phyloP scores from a whole-genome alignment of 1,140 invertebrate genomes.

The Caenorhabditis latens region DNA sequence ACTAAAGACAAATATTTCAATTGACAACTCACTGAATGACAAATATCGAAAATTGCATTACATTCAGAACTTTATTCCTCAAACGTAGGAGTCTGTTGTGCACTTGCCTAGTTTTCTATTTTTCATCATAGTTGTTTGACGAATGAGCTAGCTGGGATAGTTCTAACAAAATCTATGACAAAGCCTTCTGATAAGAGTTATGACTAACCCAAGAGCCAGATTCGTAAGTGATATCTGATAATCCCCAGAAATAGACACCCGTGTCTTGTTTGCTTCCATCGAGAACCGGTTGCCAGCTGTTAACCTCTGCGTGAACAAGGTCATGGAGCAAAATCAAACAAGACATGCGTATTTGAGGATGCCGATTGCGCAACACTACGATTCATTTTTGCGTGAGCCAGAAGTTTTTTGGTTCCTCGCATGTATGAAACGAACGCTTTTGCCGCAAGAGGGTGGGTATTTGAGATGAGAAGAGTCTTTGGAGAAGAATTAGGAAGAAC shows the following conservation, averaged over 20 bases:
- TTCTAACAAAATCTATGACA: no score
- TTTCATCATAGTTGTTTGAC: background rate
- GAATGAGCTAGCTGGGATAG: no score
- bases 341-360: background rate
- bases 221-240: no score
- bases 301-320: slow-evolving; percentile 22
- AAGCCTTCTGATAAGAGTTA: no score
- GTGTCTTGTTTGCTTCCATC: background rate
- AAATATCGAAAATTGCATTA: background rate
- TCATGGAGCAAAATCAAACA: slow-evolving; percentile 46
- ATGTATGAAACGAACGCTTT: background rate
- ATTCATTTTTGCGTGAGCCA: slow-evolving; percentile 8
- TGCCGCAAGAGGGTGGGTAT: background rate
- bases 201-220: no score
- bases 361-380: slow-evolving; percentile 29
- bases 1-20: no score
- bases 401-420: slow-evolving; percentile 22
- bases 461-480: background rate
- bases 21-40: background rate
- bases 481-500: slow-evolving; percentile 4
- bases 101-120: background rate
- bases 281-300: background rate
- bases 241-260: background rate
- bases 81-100: background rate
- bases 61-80: background rate